Evolutionary conservation across 1,140 invertebrate genomes (phyloP).

Genomic region (Drosophila tsacasi): DNA sequence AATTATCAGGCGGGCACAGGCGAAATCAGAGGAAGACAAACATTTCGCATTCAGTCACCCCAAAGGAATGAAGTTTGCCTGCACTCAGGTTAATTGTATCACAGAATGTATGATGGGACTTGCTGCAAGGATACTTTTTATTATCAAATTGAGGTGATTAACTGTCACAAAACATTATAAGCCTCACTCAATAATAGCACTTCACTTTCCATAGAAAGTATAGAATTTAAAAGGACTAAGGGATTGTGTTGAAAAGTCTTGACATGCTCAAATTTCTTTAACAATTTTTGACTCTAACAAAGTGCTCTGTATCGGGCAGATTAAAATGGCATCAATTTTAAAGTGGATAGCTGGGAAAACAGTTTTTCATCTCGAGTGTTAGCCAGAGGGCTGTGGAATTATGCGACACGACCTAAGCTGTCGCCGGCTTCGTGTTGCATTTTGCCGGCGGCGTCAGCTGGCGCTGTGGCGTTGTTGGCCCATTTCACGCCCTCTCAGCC

Average conservation of each 20-base stretch:
- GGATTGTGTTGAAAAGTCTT: too few species aligned
- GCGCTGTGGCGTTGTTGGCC: constrained; percentile 47
- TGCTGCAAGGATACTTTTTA: neutral
- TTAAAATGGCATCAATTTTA: constrained; percentile 50
- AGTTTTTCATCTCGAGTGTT: constrained; percentile 19
- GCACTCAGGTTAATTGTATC: neutral
- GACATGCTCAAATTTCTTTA: neutral
- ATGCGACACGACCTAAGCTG: constrained; percentile 41
- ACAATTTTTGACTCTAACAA: neutral
- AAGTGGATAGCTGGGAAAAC: constrained; percentile 30
- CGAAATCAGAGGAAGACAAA: constrained; percentile 38
- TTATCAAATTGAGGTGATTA: neutral
- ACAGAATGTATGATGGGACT: neutral
- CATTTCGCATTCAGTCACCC: constrained; percentile 8
- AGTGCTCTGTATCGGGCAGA: constrained; percentile 6
- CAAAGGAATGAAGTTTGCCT: neutral
- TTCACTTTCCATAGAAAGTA: neutral
- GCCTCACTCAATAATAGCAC: neutral
- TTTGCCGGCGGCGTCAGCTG: constrained; percentile 53
- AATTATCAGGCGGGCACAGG: constrained; percentile 31
- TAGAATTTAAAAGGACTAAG: neutral
- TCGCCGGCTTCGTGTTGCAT: constrained; percentile 42
- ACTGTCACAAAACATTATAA: neutral
- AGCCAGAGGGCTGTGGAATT: constrained; percentile 23
- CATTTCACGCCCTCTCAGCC: constrained; percentile 23